These are phyloP conservation scores for Petrolisthes cinctipes DNA, from an alignment of 2,888 invertebrate genomes.

Conservation along the genomic window DNA sequence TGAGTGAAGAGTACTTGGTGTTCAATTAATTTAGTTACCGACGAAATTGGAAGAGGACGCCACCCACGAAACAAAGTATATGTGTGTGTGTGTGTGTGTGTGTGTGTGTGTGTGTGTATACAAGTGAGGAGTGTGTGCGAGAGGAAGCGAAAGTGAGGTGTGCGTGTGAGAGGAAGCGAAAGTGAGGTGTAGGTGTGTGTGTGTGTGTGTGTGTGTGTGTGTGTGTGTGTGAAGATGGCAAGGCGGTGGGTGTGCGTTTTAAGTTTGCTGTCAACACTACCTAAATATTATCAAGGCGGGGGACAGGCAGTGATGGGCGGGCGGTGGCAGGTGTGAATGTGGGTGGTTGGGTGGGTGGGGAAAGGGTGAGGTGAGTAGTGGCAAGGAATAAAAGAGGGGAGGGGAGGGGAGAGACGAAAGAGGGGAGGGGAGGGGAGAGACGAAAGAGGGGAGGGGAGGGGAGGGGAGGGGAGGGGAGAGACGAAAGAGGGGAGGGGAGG, in stretches of 20 bases:
- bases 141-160: not conserved
- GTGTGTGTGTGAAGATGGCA: not conserved
- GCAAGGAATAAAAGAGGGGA: not conserved
- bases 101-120: not conserved
- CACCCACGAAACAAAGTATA: not conserved
- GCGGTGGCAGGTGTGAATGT: not conserved
- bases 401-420: not conserved
- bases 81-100: not conserved
- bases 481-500: not conserved
- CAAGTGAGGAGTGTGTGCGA: not conserved
- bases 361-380: not conserved
- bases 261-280: not conserved
- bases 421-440: constrained; percentile 18
- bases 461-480: not conserved
- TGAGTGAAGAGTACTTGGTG: no score
- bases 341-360: not conserved
- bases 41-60: no score
- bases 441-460: not conserved
- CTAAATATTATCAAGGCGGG: not conserved
- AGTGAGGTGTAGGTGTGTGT: no score
- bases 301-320: not conserved
- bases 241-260: no score
- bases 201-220: no score
- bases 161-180: not conserved
- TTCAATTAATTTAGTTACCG: no score